Conservation (phyloP, 2,888 invertebrate genomes). For the Lepidochitona cinerea region DNA sequence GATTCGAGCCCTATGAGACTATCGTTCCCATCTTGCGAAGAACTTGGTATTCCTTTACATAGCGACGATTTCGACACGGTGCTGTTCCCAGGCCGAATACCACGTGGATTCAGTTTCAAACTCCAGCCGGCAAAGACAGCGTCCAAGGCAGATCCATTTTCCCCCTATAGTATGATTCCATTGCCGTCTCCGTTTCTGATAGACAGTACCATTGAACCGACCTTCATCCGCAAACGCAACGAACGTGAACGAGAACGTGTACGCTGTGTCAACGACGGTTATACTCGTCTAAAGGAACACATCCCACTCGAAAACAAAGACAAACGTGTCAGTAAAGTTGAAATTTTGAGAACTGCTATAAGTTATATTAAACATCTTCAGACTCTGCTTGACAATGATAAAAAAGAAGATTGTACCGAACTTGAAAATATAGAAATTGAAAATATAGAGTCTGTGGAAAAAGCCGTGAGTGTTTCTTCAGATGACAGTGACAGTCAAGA, state of each 20-base stretch:
- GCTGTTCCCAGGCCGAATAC: not conserved
- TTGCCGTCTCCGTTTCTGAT: slow-evolving; percentile 51
- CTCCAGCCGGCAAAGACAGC: slow-evolving; percentile 7
- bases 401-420: not conserved
- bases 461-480: not conserved
- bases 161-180: slow-evolving; percentile 63
- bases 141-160: slow-evolving; percentile 54
- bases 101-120: not conserved
- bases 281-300: slow-evolving; percentile 59
- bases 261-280: slow-evolving; percentile 69
- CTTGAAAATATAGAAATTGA: not conserved
- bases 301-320: slow-evolving; percentile 66
- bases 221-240: slow-evolving; percentile 66
- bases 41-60: slow-evolving; percentile 58
- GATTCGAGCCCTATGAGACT: slow-evolving; percentile 13
- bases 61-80: slow-evolving; percentile 21
- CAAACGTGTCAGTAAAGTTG: slow-evolving; percentile 68
- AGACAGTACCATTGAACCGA: slow-evolving; percentile 51
- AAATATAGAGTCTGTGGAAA: not conserved
- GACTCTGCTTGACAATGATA: slow-evolving; percentile 27
- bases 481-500: not conserved
- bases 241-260: slow-evolving; percentile 69
- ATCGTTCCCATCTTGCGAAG: slow-evolving; percentile 59
- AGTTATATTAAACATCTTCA: slow-evolving; percentile 65
- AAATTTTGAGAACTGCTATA: slow-evolving; percentile 66